Evolutionary conservation across 2,888 invertebrate genomes (phyloP).

Genomic region (Enoplolaimus lenunculus): DNA sequence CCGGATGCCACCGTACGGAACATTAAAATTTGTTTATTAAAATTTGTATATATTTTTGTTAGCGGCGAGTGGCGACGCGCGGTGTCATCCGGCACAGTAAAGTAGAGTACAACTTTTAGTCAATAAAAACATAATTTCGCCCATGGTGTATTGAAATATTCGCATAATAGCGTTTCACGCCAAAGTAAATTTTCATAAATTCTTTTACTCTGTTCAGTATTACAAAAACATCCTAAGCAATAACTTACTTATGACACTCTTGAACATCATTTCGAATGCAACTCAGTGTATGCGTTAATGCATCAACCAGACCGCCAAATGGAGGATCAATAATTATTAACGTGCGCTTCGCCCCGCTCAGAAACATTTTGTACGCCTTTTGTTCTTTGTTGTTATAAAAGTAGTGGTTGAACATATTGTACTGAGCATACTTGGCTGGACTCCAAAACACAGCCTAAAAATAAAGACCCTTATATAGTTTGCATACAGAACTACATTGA

Average conservation of each 20-base stretch:
- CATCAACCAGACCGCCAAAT: neutral
- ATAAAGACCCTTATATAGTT: no score
- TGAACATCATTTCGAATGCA: neutral
- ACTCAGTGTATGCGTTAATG: slow-evolving; percentile 5
- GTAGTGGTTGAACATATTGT: slow-evolving; percentile 9
- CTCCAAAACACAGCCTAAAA: slow-evolving; percentile 9
- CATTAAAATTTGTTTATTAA: no score
- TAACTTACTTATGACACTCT: neutral
- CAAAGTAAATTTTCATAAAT: no score
- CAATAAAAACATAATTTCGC: no score
- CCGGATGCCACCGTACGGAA: no score
- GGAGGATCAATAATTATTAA: slow-evolving; percentile 8
- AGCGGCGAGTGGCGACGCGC: no score
- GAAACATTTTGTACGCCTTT: neutral
- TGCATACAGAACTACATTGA: slow-evolving; percentile 1
- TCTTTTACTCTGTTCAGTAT: neutral
- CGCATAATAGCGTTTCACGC: no score
- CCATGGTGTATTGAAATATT: no score
- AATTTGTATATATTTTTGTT: no score
- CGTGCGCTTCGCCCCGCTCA: neutral
- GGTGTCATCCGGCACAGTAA: no score
- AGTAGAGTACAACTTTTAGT: no score
- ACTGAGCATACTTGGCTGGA: neutral
- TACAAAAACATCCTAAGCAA: neutral
- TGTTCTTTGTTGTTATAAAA: neutral